Conservation (phyloP, 2,797 vertebrate species). For the Pipistrellus nathusii region DNA sequence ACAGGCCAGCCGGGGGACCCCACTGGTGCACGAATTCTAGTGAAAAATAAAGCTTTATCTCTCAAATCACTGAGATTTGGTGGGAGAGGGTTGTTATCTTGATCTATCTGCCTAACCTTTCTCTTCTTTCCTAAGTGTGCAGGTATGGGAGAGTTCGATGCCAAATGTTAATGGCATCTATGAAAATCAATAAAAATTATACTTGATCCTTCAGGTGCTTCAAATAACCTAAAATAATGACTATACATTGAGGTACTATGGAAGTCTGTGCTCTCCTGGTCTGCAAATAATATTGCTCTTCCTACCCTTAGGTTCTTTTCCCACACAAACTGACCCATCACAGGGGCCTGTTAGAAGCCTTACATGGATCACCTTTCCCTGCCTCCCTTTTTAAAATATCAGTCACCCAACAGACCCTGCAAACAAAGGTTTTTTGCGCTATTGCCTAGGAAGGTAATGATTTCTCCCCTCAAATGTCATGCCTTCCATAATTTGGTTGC, state of each 20-base stretch:
- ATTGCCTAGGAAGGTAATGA: not conserved
- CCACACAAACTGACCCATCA: not conserved
- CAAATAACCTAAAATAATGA: constrained; percentile 26
- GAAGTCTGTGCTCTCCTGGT: not conserved
- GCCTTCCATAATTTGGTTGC: not conserved
- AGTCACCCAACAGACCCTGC: not conserved
- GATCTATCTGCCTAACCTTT: not conserved
- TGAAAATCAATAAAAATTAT: constrained; percentile 11
- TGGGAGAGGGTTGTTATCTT: not conserved
- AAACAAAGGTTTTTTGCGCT: not conserved
- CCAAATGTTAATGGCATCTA: not conserved
- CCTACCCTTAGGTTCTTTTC: not conserved
- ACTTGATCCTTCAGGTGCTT: not conserved
- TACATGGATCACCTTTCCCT: not conserved
- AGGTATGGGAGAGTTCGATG: not conserved
- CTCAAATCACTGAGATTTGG: constrained; percentile 17
- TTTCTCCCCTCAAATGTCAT: not conserved
- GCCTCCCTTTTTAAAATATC: not conserved
- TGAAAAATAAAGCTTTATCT: not conserved
- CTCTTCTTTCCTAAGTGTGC: not conserved
- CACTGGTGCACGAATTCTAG: too few species aligned
- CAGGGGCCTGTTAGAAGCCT: not conserved
- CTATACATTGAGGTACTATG: not conserved
- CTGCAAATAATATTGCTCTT: constrained; percentile 27
- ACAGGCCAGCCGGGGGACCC: too few species aligned